Evolutionary conservation across 2,888 invertebrate genomes (phyloP), one percentile per base, ranked within the genome.

Genomic region (Parnassius glacialis): DNA sequence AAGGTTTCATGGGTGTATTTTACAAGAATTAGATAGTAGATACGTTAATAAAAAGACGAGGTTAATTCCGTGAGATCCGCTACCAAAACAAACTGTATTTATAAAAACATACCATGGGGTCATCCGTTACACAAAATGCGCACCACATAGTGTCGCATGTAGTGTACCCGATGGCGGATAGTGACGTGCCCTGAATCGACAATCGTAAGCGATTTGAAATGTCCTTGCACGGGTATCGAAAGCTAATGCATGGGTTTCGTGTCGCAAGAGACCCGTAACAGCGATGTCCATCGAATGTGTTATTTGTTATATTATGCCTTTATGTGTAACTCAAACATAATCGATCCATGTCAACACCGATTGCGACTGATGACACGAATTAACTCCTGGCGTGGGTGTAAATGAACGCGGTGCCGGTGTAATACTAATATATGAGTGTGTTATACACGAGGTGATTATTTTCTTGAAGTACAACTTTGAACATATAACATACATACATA

Each of bases 141-240:
- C 71, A 52, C 69, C 73, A 69, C 70, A 70, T 59, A 66, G 61
- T 62, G 69, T 79, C 79, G 75, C 70, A 69, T 62, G 67, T 61
- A 64, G 83, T 11, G 51, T 13, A 42, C 41, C 25, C 55, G 60
- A 60, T 55, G 50, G 65, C 67, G 75, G 80, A 60, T 47, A 42
- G 60, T 62, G 69, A 79, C 80, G 75, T 70, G 70, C 62, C 66
- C 61, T 64, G 84, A 85, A 79, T 80, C 62, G 64, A 67, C 74
- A 81, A 69, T 54, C 47, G 43, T 9, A 16, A 42, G 51, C 9
- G 54, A 34, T 59, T 74, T 59, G 62, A 59, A 78, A 80, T 80
- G 85, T 86, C 87, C 87, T 88, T 87, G 87, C 83, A 80, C 73
- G 66, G 74, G 73, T 73, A 74, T 79, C 71, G 83, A 83, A 83